Evolutionary conservation across 2,797 vertebrate genomes (phyloP).

Genomic region (Sylvia borin): DNA sequence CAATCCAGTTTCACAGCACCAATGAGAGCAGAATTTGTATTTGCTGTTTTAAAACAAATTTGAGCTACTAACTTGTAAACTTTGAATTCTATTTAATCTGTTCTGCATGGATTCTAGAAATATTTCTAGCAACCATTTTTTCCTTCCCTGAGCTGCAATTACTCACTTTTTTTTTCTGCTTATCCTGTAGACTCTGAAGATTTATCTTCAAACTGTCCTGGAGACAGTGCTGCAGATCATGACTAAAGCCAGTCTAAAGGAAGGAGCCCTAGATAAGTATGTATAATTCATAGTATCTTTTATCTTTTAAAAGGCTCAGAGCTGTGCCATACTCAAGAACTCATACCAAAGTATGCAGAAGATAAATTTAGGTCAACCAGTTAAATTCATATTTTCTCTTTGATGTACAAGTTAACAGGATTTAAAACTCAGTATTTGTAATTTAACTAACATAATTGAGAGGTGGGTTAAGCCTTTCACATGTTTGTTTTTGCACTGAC

Average conservation of each 20-base stretch:
- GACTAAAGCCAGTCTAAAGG: slow-evolving; percentile 76
- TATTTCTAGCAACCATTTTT: neutral
- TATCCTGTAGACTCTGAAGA: slow-evolving; percentile 86
- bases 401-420: neutral
- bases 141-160: neutral
- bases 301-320: neutral
- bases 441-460: neutral
- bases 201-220: slow-evolving; percentile 88
- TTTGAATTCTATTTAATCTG: neutral
- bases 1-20: neutral
- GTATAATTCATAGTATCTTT: neutral
- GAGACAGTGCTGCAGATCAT: slow-evolving; percentile 88
- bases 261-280: slow-evolving; percentile 24
- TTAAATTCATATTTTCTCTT: neutral
- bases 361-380: neutral
- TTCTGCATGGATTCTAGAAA: neutral
- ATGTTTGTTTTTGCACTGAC: neutral
- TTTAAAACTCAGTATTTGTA: neutral
- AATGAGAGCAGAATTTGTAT: neutral
- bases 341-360: neutral
- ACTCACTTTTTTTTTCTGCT: neutral
- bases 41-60: neutral
- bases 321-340: neutral
- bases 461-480: neutral
- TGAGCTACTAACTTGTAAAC: neutral